These are phyloP conservation scores for Venusia cambrica DNA, from an alignment of 2,888 invertebrate genomes.

Conservation along the genomic window DNA sequence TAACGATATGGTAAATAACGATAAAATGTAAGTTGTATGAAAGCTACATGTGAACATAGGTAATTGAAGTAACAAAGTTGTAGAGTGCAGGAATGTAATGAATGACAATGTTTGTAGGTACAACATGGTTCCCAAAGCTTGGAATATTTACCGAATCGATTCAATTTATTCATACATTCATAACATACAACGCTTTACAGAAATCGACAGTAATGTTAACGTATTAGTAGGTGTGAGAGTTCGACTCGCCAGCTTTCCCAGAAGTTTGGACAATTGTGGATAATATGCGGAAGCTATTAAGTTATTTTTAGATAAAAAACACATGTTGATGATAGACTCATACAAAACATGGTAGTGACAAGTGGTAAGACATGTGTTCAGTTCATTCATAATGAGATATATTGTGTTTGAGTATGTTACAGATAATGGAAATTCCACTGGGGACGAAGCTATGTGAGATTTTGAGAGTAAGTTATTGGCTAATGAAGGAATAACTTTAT, in stretches of 20 bases:
- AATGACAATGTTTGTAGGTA: conserved; percentile 18
- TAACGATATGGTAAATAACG: too few relatives aligned
- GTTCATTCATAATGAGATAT: conserved; percentile 20
- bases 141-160: conserved; percentile 35
- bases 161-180: conserved; percentile 36
- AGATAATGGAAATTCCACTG: conserved; percentile 1
- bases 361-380: conserved; percentile 25
- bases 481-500: neutral
- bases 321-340: conserved; percentile 26
- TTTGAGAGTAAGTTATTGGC: too few relatives aligned
- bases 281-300: conserved; percentile 47
- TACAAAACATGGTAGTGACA: conserved; percentile 12
- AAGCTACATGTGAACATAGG: too few relatives aligned
- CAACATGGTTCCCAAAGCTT: conserved; percentile 22
- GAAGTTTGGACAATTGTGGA: conserved; percentile 22
- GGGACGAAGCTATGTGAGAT: too few relatives aligned
- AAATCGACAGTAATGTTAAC: conserved; percentile 47
- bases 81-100: conserved; percentile 12
- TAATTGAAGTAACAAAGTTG: conserved; percentile 3
- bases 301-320: conserved; percentile 36
- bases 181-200: conserved; percentile 35
- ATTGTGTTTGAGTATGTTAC: conserved; percentile 4
- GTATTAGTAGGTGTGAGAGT: conserved; percentile 46
- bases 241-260: conserved; percentile 41
- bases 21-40: too few relatives aligned